Percentiles rank a stretch among this genome's conserved stretches.
phyloP scores from a whole-genome alignment of 2,113 vertebrate species.

The Paedocypris sp. region DNA sequence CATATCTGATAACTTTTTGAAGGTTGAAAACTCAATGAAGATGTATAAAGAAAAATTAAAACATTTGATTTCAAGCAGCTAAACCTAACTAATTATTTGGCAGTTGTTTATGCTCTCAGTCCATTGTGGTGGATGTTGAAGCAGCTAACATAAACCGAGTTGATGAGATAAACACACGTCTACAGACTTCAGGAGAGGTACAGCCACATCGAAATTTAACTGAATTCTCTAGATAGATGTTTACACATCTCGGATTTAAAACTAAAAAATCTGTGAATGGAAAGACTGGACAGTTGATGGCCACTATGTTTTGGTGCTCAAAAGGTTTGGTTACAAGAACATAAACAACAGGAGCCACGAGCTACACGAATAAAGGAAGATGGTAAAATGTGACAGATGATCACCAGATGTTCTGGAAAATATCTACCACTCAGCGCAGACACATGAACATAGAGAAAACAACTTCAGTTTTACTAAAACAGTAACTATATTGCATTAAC shows the following conservation, averaged over 20 bases:
- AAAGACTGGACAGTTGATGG: neutral
- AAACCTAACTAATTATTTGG: neutral
- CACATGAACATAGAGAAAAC: no score
- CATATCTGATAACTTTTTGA: no score
- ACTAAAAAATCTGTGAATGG: neutral
- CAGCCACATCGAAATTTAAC: neutral
- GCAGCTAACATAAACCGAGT: neutral
- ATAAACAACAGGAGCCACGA: slow-evolving; percentile 40
- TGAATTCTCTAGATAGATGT: slow-evolving; percentile 9
- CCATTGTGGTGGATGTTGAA: neutral
- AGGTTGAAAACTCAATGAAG: neutral
- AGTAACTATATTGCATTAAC: no score
- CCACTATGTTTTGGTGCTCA: slow-evolving; percentile 7
- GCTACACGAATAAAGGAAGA: slow-evolving; percentile 38
- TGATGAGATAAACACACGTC: slow-evolving; percentile 56
- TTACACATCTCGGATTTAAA: neutral
- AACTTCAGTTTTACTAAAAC: no score
- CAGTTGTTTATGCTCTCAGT: neutral
- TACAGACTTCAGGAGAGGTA: slow-evolving; percentile 1
- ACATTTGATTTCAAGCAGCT: neutral
- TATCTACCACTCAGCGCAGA: neutral
- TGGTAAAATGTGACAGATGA: slow-evolving; percentile 43
- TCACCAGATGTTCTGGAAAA: slow-evolving; percentile 31
- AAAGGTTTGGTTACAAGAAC: slow-evolving; percentile 32
- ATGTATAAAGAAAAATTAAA: neutral